phyloP scores from a whole-genome alignment of 2,888 invertebrate species.

The Dicranocentrus wangi region DNA sequence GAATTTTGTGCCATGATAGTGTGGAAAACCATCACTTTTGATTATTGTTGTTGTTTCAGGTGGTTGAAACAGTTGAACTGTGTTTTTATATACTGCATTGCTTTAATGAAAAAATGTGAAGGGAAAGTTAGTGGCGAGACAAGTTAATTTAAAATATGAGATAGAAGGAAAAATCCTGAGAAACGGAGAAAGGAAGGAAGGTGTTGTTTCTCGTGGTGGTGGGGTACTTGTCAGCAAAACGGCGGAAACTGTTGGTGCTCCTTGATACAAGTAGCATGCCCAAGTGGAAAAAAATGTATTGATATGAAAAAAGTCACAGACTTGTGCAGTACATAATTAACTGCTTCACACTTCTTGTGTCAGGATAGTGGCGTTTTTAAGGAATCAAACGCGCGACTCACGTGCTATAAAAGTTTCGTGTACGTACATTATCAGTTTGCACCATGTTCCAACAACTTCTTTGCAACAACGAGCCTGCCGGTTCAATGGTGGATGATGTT shows the following conservation, averaged over 20 bases:
- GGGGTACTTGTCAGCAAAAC: constrained; percentile 20
- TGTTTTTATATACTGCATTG: too few relatives aligned
- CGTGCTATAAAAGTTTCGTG: constrained; percentile 6
- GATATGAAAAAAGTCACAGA: too few relatives aligned
- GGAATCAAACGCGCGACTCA: background rate
- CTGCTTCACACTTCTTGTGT: background rate
- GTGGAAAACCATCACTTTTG: background rate
- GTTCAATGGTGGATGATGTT: constrained; percentile 23
- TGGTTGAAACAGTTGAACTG: too few relatives aligned
- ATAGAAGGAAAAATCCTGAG: background rate
- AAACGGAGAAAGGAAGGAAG: constrained; percentile 42
- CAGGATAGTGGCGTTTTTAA: background rate
- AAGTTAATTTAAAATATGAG: constrained; percentile 41
- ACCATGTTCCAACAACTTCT: constrained; percentile 59
- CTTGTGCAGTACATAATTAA: too few relatives aligned
- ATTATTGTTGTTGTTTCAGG: constrained; percentile 6
- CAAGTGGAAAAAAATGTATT: background rate
- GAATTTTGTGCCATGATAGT: background rate
- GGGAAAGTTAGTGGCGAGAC: constrained; percentile 19
- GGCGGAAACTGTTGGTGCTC: background rate
- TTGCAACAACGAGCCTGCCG: background rate
- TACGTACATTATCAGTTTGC: constrained; percentile 24
- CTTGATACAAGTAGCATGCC: background rate
- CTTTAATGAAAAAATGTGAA: background rate
- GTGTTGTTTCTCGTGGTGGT: constrained; percentile 39